Evolutionary conservation across 92 coral and sea anemone genomes (phyloP), one percentile per base, ranked within the genome.

Genomic region (Plumapathes pennacea): DNA sequence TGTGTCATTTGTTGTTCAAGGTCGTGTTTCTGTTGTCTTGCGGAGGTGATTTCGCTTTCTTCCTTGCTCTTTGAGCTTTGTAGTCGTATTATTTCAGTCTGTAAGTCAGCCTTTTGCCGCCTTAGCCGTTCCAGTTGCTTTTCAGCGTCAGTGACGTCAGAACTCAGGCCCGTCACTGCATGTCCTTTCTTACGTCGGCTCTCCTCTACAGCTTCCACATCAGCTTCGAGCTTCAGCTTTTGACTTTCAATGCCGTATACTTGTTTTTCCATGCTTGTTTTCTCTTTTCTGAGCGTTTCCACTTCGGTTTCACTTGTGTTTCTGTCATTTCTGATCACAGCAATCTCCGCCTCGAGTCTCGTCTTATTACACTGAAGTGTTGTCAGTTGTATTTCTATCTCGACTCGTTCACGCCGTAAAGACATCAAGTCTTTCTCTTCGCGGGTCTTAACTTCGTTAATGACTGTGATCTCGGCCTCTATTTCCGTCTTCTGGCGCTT

Each of bases 401-500:
- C 92, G 61, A 74, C 64, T 28, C 75, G 71, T 48, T 94, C 88
- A 49, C 65, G 77, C 12, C 90, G 76, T 22, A 94, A 72, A 27
- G 54, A 50, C n/a, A 43, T 60, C 28, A 83, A 39, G 27, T 84
- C 90, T 25, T 64, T 58, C 25, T 84, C 97, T 49, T 85, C 96
- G 18, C 92, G 81, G 45, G 52, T 63, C 60, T 62, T 68, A 28
- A 52, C 69, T 30, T 92, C 98, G 14, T 65, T 52, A 8, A 77
- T 62, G 14, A 77, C 80, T 2, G 82, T 64, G 6, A 84, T 67
- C 42, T 81, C 97, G 20, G 97, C 75, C 69, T 85, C 96, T 21
- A 74, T 37, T 42, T 94, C 97, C 11, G 88, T 73, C 57, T 94
- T 94, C 46, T 66, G 88, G 11, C 95, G 76, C 15, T 66, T 67